A percentile compares a stretch with the other conserved stretches of the same genome.
Conservation (phyloP, 2,113 vertebrate species). For the human region DNA sequence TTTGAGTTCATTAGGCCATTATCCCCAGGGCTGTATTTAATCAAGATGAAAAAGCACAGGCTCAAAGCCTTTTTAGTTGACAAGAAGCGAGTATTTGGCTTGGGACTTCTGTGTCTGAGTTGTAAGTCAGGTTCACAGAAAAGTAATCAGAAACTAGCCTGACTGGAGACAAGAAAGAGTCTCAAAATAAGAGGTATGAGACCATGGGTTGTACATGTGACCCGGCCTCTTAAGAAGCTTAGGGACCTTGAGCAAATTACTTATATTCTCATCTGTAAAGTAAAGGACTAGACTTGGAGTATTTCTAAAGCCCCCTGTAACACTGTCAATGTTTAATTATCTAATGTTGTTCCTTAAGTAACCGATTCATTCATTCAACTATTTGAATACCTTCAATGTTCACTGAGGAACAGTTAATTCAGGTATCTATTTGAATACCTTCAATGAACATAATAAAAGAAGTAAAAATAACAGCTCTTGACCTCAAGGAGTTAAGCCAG, state of each 20-base stretch:
- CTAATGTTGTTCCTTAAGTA: conserved; percentile 32
- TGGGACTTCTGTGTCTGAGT: conserved; percentile 51
- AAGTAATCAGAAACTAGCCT: conserved; percentile 49
- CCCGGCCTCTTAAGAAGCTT: conserved; percentile 35
- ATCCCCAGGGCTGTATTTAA: conserved; percentile 28
- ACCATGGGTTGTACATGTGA: background rate
- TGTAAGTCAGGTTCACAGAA: conserved; percentile 47
- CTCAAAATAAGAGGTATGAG: background rate
- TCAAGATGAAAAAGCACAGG: conserved; percentile 37
- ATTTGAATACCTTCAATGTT: conserved; percentile 3
- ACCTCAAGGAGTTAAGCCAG: background rate
- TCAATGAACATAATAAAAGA: conserved; percentile 15
- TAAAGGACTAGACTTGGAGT: background rate
- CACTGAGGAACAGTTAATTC: conserved; percentile 6
- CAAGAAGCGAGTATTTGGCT: conserved; percentile 19
- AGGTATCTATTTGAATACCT: background rate
- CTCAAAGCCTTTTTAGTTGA: conserved; percentile 30
- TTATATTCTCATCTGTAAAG: conserved; percentile 15
- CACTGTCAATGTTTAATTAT: conserved; percentile 8
- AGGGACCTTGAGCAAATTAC: conserved; percentile 26
- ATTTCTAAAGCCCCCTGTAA: background rate
- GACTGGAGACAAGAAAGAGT: conserved; percentile 16
- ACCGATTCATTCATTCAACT: conserved; percentile 26
- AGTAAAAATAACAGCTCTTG: background rate
- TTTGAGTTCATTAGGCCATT: conserved; percentile 11